phyloP scores from a whole-genome alignment of 1,140 invertebrate species.

The Belonocnema kinseyi region DNA sequence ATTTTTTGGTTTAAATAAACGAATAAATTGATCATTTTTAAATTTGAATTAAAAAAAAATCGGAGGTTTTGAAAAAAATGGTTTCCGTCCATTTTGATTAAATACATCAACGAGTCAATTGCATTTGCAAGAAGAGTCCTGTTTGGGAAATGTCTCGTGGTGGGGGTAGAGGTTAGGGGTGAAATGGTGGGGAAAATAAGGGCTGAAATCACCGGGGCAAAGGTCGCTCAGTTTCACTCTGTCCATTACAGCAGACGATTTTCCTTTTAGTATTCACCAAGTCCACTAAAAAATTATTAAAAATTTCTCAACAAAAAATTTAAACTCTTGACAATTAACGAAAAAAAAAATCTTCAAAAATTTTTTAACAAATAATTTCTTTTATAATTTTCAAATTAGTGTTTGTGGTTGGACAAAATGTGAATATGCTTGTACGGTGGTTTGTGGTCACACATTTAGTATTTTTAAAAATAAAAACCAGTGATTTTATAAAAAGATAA shows the following conservation, averaged over 20 bases:
- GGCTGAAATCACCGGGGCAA: slow-evolving; percentile 69
- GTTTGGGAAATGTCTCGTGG: slow-evolving; percentile 34
- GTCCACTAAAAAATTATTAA: not conserved
- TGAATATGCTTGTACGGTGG: too few relatives aligned
- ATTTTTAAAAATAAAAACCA: too few relatives aligned
- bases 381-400: not conserved
- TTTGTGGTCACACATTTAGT: too few relatives aligned
- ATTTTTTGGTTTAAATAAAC: too few relatives aligned
- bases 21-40: too few relatives aligned
- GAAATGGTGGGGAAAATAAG: slow-evolving; percentile 64
- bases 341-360: too few relatives aligned
- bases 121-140: slow-evolving; percentile 28
- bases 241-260: slow-evolving; percentile 51
- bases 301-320: not conserved
- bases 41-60: too few relatives aligned
- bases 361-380: not conserved
- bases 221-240: slow-evolving; percentile 70
- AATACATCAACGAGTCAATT: too few relatives aligned
- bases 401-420: not conserved
- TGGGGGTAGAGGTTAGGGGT: slow-evolving; percentile 14
- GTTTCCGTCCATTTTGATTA: too few relatives aligned
- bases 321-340: too few relatives aligned
- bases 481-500: not conserved
- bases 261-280: not conserved
- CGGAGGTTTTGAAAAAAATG: too few relatives aligned